Evolutionary conservation across 2,113 vertebrate genomes (phyloP), one percentile per base, ranked within the genome.

Genomic region (Galeopterus variegatus): DNA sequence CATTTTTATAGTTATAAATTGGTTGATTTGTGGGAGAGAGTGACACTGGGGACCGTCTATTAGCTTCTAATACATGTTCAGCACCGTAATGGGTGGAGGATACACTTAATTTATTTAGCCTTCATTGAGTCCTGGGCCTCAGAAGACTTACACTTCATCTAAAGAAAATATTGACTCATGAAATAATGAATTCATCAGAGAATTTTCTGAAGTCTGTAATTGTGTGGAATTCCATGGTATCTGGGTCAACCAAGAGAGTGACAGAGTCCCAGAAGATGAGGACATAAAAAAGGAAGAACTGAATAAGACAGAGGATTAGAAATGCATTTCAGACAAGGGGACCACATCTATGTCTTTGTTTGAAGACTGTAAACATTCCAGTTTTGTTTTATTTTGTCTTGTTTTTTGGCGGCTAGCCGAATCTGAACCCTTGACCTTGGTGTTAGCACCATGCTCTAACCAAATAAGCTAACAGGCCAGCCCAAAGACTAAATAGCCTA

Each of bases 161-260:
- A 36, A 45, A 70, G n/a, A 48, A 52, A 79, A 24, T 23, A 33
- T 1, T 64, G 54, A 5, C 21, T 96, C 52, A 6, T n/a, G 36
- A 45, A 80, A 77, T 28, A 18, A 73, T 28, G n/a, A 54, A 1
- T 6, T 3, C 10, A 50, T 7, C 33, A 69, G 48, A 67, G 13
- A 54, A 24, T 52, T 15, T 0, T 33, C 50, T 64, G 4, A 45
- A n/a, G 26, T 12, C 58, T 36, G 2, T 28, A 13, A 8, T 3
- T n/a, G 3, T 2, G 12, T n/a, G 15, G 69, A 45, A 52, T 10
- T 5, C 3, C 0, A 0, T 73, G 60, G 41, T 33, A 60, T 24
- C 67, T 50, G 58, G 62, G 50, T 80, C 19, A 69, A 33, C 31
- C 1, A 31, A 50, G 19, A 36, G 31, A 58, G n/a, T 72, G 24